phyloP scores from a whole-genome alignment of 2,888 invertebrate species.

The Leptothorax acervorum region DNA sequence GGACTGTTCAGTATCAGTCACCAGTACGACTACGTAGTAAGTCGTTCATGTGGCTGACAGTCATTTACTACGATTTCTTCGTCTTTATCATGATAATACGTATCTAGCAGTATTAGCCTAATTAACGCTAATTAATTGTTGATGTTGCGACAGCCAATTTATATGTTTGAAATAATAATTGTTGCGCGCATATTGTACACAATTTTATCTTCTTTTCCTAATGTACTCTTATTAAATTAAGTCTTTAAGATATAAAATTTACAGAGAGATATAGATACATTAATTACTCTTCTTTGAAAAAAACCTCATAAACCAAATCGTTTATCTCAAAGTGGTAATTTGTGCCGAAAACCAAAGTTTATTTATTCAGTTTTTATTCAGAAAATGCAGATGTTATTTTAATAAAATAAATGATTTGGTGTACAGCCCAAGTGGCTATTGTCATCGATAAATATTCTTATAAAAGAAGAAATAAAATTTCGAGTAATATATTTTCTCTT shows the following conservation, averaged over 20 bases:
- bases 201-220: background rate
- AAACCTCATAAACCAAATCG: background rate
- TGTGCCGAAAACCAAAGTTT: background rate
- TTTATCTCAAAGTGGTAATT: background rate
- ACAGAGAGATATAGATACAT: background rate
- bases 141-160: constrained; percentile 31
- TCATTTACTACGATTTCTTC: constrained; percentile 28
- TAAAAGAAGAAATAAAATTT: background rate
- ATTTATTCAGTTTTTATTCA: background rate
- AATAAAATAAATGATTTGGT: background rate
- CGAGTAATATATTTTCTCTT: background rate
- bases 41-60: constrained; percentile 38
- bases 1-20: constrained; percentile 42
- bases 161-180: constrained; percentile 29
- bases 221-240: background rate
- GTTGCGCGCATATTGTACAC: no score
- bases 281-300: background rate
- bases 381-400: background rate
- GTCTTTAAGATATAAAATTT: background rate
- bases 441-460: background rate
- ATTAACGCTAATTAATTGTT: constrained; percentile 75
- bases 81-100: constrained; percentile 56
- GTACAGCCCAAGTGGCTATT: background rate
- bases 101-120: constrained; percentile 67
- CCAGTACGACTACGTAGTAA: constrained; percentile 39